Evolutionary conservation across 2,888 invertebrate species (phyloP).

Genomic region (Caenorhabditis uteleia): DNA sequence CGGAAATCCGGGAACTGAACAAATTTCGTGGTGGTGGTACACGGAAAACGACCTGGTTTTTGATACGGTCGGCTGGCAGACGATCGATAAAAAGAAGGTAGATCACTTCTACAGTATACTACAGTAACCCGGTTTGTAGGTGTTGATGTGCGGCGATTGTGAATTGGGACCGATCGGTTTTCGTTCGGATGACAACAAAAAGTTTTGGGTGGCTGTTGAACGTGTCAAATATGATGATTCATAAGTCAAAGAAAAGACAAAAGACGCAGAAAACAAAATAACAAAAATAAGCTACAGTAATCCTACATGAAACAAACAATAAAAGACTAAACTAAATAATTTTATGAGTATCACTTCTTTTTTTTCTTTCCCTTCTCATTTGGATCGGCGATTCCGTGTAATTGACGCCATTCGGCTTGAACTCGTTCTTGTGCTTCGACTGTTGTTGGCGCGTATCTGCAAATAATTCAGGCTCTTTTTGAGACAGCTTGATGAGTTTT

Average conservation of each 20-base stretch:
- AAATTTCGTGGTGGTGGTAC: constrained; percentile 58
- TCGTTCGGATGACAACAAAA: constrained; percentile 49
- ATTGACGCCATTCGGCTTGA: constrained; percentile 59
- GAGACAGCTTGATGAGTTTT: neutral
- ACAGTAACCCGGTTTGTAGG: constrained; percentile 4
- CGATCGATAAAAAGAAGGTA: constrained; percentile 54
- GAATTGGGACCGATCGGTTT: constrained; percentile 61
- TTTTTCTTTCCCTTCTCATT: constrained; percentile 59
- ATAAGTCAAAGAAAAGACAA: constrained; percentile 3
- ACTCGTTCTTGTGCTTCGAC: constrained; percentile 54
- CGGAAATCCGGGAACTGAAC: constrained; percentile 30
- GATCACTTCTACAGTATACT: too few species aligned
- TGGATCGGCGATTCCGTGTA: constrained; percentile 63
- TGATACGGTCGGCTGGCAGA: constrained; percentile 63
- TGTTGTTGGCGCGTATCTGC: constrained; percentile 60
- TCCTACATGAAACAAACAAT: constrained; percentile 1
- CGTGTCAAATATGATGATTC: constrained; percentile 47
- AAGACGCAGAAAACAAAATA: constrained; percentile 4
- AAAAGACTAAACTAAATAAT: constrained; percentile 9
- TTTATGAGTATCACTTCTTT: constrained; percentile 47
- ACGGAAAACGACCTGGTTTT: constrained; percentile 58
- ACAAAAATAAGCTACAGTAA: constrained; percentile 14
- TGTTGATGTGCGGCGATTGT: constrained; percentile 60
- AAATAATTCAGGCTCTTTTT: neutral
- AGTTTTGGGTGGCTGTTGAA: constrained; percentile 59